A percentile compares a stretch with the other conserved stretches of the same genome.
Evolutionary conservation across 2,888 invertebrate genomes (phyloP).

Genomic region (Tridacna gigas): DNA sequence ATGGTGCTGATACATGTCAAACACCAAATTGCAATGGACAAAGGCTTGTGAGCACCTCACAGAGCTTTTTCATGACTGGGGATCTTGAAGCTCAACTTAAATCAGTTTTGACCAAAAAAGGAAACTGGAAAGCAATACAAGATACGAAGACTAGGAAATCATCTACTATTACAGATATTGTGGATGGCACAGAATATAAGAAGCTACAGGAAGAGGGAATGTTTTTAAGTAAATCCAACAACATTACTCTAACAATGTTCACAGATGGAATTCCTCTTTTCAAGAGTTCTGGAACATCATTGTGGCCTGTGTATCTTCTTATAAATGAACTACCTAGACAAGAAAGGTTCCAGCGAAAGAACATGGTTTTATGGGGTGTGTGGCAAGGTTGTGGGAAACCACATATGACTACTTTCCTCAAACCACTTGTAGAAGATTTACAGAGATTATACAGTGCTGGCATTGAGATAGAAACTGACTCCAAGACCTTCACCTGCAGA

Average conservation of each 20-base stretch:
- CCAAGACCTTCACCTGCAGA: constrained; percentile 24
- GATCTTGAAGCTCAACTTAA: constrained; percentile 34
- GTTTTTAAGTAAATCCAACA: constrained; percentile 31
- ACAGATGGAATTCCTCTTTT: constrained; percentile 30
- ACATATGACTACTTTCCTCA: constrained; percentile 52
- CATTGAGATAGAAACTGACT: not conserved
- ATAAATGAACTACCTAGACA: constrained; percentile 53
- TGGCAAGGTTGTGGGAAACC: constrained; percentile 58
- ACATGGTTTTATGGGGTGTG: constrained; percentile 49
- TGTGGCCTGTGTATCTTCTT: constrained; percentile 55
- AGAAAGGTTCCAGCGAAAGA: constrained; percentile 42
- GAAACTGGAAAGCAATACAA: constrained; percentile 28
- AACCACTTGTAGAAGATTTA: constrained; percentile 53
- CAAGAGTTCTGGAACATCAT: constrained; percentile 50
- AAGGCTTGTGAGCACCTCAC: not conserved
- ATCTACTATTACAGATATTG: constrained; percentile 31
- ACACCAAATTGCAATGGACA: constrained; percentile 40
- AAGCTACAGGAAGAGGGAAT: constrained; percentile 36
- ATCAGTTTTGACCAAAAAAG: constrained; percentile 33
- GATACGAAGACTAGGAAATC: constrained; percentile 3
- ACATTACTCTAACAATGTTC: constrained; percentile 34
- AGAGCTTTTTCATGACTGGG: constrained; percentile 32
- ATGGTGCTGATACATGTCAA: constrained; percentile 21
- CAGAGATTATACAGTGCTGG: constrained; percentile 28
- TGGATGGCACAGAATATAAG: constrained; percentile 40